Evolutionary conservation across 1,140 invertebrate genomes (phyloP).

Genomic region (Drosophila obscura): DNA sequence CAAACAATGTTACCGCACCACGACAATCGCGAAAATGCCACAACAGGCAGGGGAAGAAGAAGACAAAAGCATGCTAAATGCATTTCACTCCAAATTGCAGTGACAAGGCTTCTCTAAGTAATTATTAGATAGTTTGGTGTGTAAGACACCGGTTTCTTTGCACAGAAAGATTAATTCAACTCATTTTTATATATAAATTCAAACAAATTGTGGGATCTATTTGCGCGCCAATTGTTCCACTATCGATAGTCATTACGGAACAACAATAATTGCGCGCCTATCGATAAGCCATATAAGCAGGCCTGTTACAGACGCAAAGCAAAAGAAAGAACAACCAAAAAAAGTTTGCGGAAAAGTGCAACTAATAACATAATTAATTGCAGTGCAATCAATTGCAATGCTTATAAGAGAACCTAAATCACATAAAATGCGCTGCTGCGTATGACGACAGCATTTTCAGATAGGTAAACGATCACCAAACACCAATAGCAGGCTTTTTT

Average conservation of each 20-base stretch:
- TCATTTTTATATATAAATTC: too few species aligned
- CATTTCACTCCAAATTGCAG: too few species aligned
- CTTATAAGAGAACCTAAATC: slow-evolving; percentile 41
- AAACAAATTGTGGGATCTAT: too few species aligned
- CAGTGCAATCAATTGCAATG: slow-evolving; percentile 50
- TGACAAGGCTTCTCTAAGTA: neutral
- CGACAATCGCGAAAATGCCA: neutral
- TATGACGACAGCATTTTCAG: slow-evolving; percentile 48
- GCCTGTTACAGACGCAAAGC: slow-evolving; percentile 43
- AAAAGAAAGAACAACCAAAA: slow-evolving; percentile 62
- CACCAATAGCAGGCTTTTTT: slow-evolving; percentile 1
- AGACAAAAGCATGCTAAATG: neutral
- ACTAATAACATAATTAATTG: slow-evolving; percentile 53
- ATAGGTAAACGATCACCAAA: slow-evolving; percentile 20
- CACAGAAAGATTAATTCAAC: too few species aligned
- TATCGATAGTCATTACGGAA: slow-evolving; percentile 41
- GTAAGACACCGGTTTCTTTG: neutral
- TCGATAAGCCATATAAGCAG: neutral
- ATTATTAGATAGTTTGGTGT: too few species aligned
- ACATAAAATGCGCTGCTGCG: slow-evolving; percentile 50
- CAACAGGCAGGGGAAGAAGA: neutral
- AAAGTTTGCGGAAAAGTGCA: slow-evolving; percentile 79
- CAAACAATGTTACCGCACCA: slow-evolving; percentile 26
- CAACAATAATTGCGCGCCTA: slow-evolving; percentile 21
- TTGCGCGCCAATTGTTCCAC: too few species aligned